Percentiles rank a stretch among this genome's conserved stretches.
Conservation (phyloP, 1,140 invertebrate species). For the Euwallacea fornicatus region DNA sequence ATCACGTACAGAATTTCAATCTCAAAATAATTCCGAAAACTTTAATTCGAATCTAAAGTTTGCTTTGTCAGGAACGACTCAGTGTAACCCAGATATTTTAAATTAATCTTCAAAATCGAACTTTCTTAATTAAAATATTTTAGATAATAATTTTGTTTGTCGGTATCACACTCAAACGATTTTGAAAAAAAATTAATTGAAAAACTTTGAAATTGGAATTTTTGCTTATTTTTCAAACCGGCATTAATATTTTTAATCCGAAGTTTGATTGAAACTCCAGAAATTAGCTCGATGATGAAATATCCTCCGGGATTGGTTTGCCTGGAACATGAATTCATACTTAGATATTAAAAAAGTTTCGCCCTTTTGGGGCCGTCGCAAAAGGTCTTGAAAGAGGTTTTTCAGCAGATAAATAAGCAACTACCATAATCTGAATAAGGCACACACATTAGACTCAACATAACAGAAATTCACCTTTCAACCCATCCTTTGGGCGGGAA, state of each 20-base stretch:
- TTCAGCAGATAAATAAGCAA: no score
- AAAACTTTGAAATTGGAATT: constrained; percentile 26
- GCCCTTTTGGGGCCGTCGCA: no score
- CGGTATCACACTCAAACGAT: constrained; percentile 16
- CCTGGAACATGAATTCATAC: no score
- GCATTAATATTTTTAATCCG: constrained; percentile 7
- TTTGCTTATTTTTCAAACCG: constrained; percentile 14
- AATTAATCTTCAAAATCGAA: constrained; percentile 31
- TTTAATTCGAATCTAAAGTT: constrained; percentile 18
- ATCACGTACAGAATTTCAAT: no score
- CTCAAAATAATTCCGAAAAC: not conserved
- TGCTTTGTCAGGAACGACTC: constrained; percentile 22
- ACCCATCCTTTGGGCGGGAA: not conserved
- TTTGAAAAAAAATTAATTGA: constrained; percentile 34
- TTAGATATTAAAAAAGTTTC: no score
- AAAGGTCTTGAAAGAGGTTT: no score
- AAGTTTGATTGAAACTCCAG: not conserved
- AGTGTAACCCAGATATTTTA: constrained; percentile 22
- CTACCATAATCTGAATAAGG: no score
- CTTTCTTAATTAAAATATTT: constrained; percentile 38
- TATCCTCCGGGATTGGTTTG: not conserved
- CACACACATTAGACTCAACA: no score
- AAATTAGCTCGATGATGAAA: constrained; percentile 2
- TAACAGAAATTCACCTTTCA: no score
- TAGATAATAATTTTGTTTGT: constrained; percentile 32